Evolutionary conservation across 2,888 invertebrate species (phyloP).

Genomic region (Rhagophthalmus giganteus): DNA sequence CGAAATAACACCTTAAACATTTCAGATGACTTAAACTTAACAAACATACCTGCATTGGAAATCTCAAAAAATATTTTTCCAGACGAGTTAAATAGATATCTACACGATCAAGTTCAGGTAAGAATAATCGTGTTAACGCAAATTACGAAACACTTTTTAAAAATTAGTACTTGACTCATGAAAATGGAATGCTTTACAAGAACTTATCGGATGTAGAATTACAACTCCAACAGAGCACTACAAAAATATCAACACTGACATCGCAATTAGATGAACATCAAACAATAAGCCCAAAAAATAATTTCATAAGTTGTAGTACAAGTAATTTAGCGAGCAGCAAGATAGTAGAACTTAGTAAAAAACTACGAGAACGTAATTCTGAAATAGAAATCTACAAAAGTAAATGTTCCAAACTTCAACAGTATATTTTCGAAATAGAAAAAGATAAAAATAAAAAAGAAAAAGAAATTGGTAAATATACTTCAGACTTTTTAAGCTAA

Average conservation of each 20-base stretch:
- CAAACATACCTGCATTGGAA: constrained; percentile 30
- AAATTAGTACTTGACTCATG: constrained; percentile 57
- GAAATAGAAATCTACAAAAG: constrained; percentile 65
- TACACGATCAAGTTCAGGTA: constrained; percentile 64
- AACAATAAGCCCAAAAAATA: constrained; percentile 54
- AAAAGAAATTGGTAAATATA: constrained; percentile 7
- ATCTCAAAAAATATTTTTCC: constrained; percentile 60
- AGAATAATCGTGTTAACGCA: constrained; percentile 14
- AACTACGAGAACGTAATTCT: constrained; percentile 65
- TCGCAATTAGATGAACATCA: constrained; percentile 60
- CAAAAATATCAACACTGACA: constrained; percentile 55
- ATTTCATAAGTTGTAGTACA: constrained; percentile 54
- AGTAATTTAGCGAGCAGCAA: constrained; percentile 64
- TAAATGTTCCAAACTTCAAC: constrained; percentile 61
- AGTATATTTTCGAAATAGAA: constrained; percentile 32
- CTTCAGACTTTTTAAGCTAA: not conserved
- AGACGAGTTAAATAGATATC: constrained; percentile 63
- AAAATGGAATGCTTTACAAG: constrained; percentile 61
- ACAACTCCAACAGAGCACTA: constrained; percentile 56
- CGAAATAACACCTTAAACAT: constrained; percentile 11
- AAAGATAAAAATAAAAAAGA: constrained; percentile 12
- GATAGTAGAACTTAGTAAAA: constrained; percentile 69
- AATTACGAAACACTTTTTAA: not conserved
- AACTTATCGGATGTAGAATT: constrained; percentile 58
- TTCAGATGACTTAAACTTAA: constrained; percentile 32